Evolutionary conservation across 2,113 vertebrate genomes (phyloP).

Genomic region (Bothrops jararaca): DNA sequence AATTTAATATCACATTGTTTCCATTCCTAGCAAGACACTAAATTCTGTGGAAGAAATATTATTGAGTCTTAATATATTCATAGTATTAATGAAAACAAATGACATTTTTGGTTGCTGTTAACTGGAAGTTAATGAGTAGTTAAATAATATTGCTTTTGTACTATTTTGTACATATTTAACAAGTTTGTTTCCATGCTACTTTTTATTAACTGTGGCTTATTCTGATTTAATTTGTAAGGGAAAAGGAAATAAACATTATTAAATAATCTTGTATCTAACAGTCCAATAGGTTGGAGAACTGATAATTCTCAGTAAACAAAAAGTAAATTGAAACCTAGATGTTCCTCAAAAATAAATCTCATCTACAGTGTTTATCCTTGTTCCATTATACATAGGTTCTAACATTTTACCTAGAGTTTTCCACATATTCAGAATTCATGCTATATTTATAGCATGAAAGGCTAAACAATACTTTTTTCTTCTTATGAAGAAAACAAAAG

Average conservation of each 20-base stretch:
- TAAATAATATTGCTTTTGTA: neutral
- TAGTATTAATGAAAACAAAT: neutral
- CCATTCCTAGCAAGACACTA: neutral
- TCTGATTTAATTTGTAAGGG: neutral
- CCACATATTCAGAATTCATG: neutral
- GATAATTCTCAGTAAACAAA: neutral
- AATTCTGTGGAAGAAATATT: neutral
- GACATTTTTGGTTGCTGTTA: neutral
- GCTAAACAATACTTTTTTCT: neutral
- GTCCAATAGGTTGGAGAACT: neutral
- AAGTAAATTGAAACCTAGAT: neutral
- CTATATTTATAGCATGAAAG: neutral
- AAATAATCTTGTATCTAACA: neutral
- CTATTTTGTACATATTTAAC: neutral
- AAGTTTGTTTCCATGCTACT: neutral
- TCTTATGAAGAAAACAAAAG: neutral
- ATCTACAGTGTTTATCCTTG: neutral
- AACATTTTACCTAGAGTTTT: neutral
- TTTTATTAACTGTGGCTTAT: neutral
- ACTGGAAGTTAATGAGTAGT: neutral
- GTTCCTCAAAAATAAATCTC: neutral
- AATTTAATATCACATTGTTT: neutral
- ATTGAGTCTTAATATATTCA: neutral
- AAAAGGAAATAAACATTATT: neutral
- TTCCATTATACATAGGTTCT: neutral